Conservation (phyloP, 2,113 vertebrate genomes). For the Ammodytes marinus region DNA sequence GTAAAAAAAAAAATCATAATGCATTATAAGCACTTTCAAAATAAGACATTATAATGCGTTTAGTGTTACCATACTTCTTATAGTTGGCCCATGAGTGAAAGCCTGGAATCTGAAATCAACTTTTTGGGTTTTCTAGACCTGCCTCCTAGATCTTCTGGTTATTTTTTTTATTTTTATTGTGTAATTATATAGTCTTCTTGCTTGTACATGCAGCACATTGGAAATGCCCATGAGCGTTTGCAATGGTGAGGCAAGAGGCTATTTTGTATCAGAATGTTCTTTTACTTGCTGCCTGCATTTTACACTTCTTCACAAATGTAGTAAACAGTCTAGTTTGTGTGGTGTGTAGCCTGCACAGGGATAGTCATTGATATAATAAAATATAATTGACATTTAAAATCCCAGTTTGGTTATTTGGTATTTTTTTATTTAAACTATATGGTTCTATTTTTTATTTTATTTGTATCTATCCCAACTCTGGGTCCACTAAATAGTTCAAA, state of each 20-base stretch:
- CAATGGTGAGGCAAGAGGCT: background rate
- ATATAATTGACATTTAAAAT: background rate
- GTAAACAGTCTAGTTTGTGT: background rate
- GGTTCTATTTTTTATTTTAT: too few species aligned
- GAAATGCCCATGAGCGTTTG: background rate
- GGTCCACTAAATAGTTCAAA: background rate
- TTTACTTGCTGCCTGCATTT: constrained; percentile 14
- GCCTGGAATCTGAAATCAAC: too few species aligned
- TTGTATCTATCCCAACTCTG: background rate
- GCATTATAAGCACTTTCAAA: too few species aligned
- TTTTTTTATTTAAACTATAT: too few species aligned
- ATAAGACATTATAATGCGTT: too few species aligned
- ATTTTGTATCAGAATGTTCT: background rate
- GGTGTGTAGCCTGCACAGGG: background rate
- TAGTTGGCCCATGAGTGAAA: too few species aligned
- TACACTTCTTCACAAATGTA: background rate
- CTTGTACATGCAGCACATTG: background rate
- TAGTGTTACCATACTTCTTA: too few species aligned
- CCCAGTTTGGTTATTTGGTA: background rate
- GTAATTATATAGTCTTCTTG: background rate
- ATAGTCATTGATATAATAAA: constrained; percentile 1
- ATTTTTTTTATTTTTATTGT: background rate
- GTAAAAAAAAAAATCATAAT: too few species aligned
- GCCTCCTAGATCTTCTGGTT: background rate
- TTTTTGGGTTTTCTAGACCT: too few species aligned